Base-by-base conservation (phyloP, 2,797 vertebrate species). In the Lagocephalus sceleratus region DNA sequence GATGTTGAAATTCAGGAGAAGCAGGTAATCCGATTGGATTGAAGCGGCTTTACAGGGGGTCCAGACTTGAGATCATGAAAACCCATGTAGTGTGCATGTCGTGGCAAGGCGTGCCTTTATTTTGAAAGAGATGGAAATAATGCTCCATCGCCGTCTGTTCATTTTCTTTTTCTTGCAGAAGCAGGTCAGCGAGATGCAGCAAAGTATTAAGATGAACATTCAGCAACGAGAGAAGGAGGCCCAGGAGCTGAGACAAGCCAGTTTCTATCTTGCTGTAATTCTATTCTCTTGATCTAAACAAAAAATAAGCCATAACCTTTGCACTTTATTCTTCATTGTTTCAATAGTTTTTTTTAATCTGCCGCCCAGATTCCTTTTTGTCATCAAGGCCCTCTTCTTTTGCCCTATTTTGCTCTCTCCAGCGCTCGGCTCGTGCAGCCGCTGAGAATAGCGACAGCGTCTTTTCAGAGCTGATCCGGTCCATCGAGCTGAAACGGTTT, bases 21-120 rank as follows among this genome's bases (percentile, higher is more conserved):
- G 22, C 91, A 94, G 95, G 97, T 97, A 78, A 58, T 17, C 51
- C 10, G 32, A 14, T 14, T 10, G n/a, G n/a, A n/a, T n/a, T n/a
- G n/a, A n/a, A n/a, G n/a, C n/a, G n/a, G n/a, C n/a, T n/a, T n/a
- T n/a, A n/a, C n/a, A n/a, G n/a, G n/a, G 4, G 23, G 23, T 25
- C 3, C 32, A 35, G 32, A 3, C 12, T 14, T 35, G 29, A 12
- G 8, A 10, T 10, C 29, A 29, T n/a, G n/a, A n/a, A n/a, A n/a
- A n/a, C n/a, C n/a, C n/a, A n/a, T n/a, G n/a, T n/a, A n/a, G n/a
- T n/a, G n/a, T n/a, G n/a, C n/a, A 9, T 35, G 12, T 3, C 11
- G 14, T 5, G 6, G 29, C 8, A 29, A 29, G 26, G 10, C 26
- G 5, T 29, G 5, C 9, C 2, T 29, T 11, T 29, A 10, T 29